Conservation (phyloP, 2,888 invertebrate species). For the Drosophila ochracea region DNA sequence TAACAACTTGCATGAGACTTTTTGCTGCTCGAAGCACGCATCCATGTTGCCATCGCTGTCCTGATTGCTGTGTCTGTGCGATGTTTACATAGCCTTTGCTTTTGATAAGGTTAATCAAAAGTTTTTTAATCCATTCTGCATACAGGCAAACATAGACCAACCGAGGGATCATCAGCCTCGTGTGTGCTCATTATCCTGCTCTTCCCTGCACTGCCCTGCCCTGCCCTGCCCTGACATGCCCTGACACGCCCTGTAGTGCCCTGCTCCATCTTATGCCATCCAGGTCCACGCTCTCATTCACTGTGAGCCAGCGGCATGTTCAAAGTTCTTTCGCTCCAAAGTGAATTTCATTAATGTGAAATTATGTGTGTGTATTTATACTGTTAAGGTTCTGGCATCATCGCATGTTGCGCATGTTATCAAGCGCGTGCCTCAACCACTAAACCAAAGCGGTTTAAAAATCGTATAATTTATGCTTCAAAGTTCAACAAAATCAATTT, state of each 20-base stretch:
- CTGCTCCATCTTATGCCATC: neutral
- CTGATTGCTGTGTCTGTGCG: slow-evolving; percentile 72
- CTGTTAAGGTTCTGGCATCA: slow-evolving; percentile 40
- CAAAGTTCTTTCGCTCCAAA: slow-evolving; percentile 66
- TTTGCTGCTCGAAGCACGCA: slow-evolving; percentile 40
- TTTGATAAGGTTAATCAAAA: slow-evolving; percentile 84
- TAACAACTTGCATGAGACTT: slow-evolving; percentile 77
- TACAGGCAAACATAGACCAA: slow-evolving; percentile 69
- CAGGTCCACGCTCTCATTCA: slow-evolving; percentile 24
- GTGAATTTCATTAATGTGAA: slow-evolving; percentile 81
- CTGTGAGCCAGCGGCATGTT: slow-evolving; percentile 62
- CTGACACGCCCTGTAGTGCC: neutral
- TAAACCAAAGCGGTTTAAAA: slow-evolving; percentile 59
- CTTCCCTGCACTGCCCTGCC: neutral
- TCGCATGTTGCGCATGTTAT: slow-evolving; percentile 18
- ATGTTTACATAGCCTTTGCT: slow-evolving; percentile 79
- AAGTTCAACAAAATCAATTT: slow-evolving; percentile 77
- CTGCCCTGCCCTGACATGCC: neutral
- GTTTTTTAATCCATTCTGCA: slow-evolving; percentile 83
- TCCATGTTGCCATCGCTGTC: slow-evolving; percentile 35
- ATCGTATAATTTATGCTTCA: slow-evolving; percentile 74
- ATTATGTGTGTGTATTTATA: slow-evolving; percentile 75
- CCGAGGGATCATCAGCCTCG: slow-evolving; percentile 61
- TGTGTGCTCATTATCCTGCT: slow-evolving; percentile 76
- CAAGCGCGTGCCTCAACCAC: slow-evolving; percentile 21